Conservation (phyloP, 1,140 invertebrate species). For the Drosophila mojavensis region DNA sequence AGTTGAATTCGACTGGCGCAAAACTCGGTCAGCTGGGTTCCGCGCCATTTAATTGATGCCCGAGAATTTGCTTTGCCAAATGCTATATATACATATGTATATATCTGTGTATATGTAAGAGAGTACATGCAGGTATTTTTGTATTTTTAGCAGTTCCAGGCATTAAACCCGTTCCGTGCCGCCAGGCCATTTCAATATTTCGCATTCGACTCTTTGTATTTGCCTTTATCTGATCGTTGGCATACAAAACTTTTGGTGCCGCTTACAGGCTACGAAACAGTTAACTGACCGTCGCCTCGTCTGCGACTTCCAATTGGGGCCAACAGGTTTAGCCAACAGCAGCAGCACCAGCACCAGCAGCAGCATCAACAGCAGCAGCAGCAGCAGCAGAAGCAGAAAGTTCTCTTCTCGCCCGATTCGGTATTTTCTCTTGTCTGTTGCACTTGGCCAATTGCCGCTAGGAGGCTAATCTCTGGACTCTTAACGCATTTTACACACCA, state of each 20-base stretch:
- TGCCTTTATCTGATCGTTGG: constrained; percentile 69
- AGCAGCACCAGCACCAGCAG: constrained; percentile 26
- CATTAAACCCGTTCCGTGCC: constrained; percentile 52
- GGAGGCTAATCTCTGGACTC: constrained; percentile 30
- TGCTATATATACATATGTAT: background rate
- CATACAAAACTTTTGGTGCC: constrained; percentile 53
- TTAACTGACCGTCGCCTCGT: constrained; percentile 62
- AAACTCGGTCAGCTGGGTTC: constrained; percentile 50
- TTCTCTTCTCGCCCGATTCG: constrained; percentile 50
- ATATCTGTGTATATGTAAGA: no score
- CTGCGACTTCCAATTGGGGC: constrained; percentile 53
- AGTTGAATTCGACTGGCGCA: constrained; percentile 10
- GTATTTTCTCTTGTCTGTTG: constrained; percentile 21
- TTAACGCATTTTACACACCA: constrained; percentile 26
- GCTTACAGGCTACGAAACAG: constrained; percentile 66
- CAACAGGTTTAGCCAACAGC: constrained; percentile 64
- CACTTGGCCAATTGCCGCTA: constrained; percentile 35
- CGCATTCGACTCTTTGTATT: constrained; percentile 63
- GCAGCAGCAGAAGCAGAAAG: constrained; percentile 29
- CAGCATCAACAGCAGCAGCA: constrained; percentile 28
- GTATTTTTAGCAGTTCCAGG: constrained; percentile 32
- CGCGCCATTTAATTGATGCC: constrained; percentile 58
- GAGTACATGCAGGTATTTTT: constrained; percentile 10
- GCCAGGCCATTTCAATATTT: constrained; percentile 62
- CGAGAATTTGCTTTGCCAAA: constrained; percentile 17